These are phyloP conservation scores for Saxidomus purpurata DNA, from an alignment of 1,140 invertebrate genomes.

Conservation along the genomic window DNA sequence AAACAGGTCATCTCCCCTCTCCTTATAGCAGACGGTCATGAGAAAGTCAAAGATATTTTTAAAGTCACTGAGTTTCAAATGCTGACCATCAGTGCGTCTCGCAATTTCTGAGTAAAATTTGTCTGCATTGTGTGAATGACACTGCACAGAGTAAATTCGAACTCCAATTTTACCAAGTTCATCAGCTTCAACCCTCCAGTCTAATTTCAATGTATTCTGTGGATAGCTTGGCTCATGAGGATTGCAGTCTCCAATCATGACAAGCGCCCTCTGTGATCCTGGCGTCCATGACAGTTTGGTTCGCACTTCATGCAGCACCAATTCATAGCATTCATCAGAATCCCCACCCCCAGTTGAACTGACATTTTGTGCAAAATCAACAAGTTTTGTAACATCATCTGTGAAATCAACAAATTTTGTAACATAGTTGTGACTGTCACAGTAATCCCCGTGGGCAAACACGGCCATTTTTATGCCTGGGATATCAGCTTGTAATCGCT, in stretches of 20 bases:
- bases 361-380: slow-evolving; percentile 76
- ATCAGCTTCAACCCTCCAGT: too few relatives aligned
- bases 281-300: slow-evolving; percentile 76
- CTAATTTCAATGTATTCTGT: slow-evolving; percentile 72
- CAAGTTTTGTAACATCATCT: slow-evolving; percentile 68
- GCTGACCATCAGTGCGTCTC: slow-evolving; percentile 58
- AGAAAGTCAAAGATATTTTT: slow-evolving; percentile 72
- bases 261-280: slow-evolving; percentile 76
- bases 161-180: too few relatives aligned
- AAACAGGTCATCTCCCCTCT: slow-evolving; percentile 69
- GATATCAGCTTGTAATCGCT: slow-evolving; percentile 72
- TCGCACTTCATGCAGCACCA: slow-evolving; percentile 78
- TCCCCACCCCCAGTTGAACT: slow-evolving; percentile 66
- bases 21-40: slow-evolving; percentile 73
- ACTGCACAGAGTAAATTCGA: too few relatives aligned
- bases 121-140: neutral
- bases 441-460: too few relatives aligned
- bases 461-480: slow-evolving; percentile 72
- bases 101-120: slow-evolving; percentile 66
- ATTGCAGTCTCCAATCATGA: slow-evolving; percentile 80
- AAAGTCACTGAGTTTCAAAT: too few relatives aligned
- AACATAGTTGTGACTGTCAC: slow-evolving; percentile 73
- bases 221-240: slow-evolving; percentile 76
- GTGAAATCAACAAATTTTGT: too few relatives aligned
- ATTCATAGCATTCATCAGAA: slow-evolving; percentile 80